A percentile compares a stretch with the other conserved stretches of the same genome.
Conservation (phyloP, 2,113 vertebrate genomes). For the Casuarius casuarius region DNA sequence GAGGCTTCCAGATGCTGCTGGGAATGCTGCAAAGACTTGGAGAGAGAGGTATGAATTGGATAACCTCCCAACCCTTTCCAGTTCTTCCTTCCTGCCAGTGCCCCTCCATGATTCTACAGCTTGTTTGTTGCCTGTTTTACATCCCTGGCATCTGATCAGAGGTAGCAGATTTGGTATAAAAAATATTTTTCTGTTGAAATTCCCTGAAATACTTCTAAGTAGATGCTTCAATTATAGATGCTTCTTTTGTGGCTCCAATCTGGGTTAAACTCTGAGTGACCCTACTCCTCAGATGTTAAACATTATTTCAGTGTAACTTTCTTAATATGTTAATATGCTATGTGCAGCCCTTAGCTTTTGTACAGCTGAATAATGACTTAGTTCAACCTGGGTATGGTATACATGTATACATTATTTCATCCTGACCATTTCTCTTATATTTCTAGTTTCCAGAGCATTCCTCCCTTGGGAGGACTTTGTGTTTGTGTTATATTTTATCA, state of each 20-base stretch:
- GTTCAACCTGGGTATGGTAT: background rate
- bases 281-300: background rate
- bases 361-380: background rate
- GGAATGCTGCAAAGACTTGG: background rate
- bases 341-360: background rate
- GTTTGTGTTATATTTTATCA: conserved; percentile 35
- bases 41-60: background rate
- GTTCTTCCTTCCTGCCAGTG: background rate
- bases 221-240: background rate
- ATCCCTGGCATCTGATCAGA: background rate
- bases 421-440: background rate
- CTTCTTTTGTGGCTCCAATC: background rate
- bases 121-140: background rate
- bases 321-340: background rate
- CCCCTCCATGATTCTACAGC: accelerated
- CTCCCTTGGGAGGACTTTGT: background rate
- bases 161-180: background rate
- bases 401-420: background rate
- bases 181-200: background rate
- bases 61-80: background rate
- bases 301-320: background rate
- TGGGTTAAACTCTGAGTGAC: background rate
- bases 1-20: background rate
- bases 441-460: background rate
- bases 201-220: background rate